Base-by-base conservation (phyloP, 2,797 vertebrate genomes). In the Pseudocheirus occidentalis region DNA sequence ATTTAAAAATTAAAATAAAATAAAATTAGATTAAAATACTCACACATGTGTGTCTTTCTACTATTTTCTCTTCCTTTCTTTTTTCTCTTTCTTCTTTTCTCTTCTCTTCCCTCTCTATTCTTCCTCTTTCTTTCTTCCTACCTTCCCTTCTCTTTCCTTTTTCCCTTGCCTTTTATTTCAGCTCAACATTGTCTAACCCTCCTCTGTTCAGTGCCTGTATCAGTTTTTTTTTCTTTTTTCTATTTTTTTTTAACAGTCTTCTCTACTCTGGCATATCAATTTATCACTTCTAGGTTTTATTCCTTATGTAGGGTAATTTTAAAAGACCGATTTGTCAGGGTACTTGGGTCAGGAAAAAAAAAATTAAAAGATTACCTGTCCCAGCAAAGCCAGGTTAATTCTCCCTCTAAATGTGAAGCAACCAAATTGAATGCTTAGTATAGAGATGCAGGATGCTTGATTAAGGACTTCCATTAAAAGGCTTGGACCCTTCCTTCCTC, bases 211-310 rank as follows among this genome's bases (percentile, higher is more conserved):
- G 0, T 54, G 34, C 89, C 92, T 93, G 53, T 55, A n/a, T 94
- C 96, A 21, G 95, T 53, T 1, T 90, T 97, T 98, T 96, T 93
- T 93, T 97, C 50, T 96, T 90, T 90, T 97, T 95, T 96, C 57
- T 94, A 34, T 95, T 55, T 97, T 89, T 89, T 54, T 97, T 97
- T 94, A 96, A 55, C 16, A 91, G 59, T 62, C 97, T 96, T 97
- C 62, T 95, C 94, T 97, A 16, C 31, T n/a, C 34, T 66, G 62
- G 34, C 34, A n/a, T 66, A 66, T 18, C 34, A 16, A n/a, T 66
- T 66, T 66, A n/a, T 14, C 4, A 66, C 16, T 66, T 66, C 34
- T n/a, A n/a, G 34, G 14, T 66, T n/a, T 66, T 66, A 66, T 66
- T 66, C 31, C 18, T n/a, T 66, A 66, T 66, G 62, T 1, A 16